phyloP scores from a whole-genome alignment of 2,888 invertebrate genomes.

The Euphydryas editha region DNA sequence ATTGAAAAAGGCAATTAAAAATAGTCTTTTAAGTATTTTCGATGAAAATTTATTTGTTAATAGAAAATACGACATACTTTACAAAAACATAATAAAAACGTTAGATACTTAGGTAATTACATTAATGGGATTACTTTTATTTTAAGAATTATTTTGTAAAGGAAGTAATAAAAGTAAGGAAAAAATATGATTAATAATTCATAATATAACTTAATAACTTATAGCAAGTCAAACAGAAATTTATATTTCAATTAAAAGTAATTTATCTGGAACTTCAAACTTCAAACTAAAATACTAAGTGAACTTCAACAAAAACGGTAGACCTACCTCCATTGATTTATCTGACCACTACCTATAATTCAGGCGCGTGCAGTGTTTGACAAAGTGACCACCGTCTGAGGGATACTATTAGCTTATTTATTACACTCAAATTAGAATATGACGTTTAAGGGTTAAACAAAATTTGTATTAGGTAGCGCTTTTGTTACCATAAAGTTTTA shows the following conservation, averaged over 20 bases:
- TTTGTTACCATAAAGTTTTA: too few relatives aligned
- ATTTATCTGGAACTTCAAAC: background rate
- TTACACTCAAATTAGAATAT: slow-evolving; percentile 16
- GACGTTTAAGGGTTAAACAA: slow-evolving; percentile 22
- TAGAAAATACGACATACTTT: too few relatives aligned
- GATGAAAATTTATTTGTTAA: too few relatives aligned
- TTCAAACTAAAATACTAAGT: background rate
- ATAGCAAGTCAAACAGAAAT: background rate
- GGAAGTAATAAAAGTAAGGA: too few relatives aligned
- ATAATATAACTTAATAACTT: too few relatives aligned
- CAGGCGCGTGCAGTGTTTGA: slow-evolving; percentile 33
- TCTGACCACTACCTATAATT: slow-evolving; percentile 33
- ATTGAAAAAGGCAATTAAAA: too few relatives aligned
- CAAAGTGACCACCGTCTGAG: slow-evolving; percentile 32
- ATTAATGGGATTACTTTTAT: too few relatives aligned
- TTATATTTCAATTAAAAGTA: background rate
- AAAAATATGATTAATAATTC: too few relatives aligned
- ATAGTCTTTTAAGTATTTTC: too few relatives aligned
- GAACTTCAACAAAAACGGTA: slow-evolving; percentile 13
- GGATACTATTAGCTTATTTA: slow-evolving; percentile 31
- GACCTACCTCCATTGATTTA: slow-evolving; percentile 33
- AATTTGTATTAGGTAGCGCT: background rate
- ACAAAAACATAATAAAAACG: too few relatives aligned
- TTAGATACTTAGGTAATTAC: too few relatives aligned
- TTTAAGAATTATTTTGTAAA: too few relatives aligned